These are phyloP conservation scores for Octonoba sinensis DNA, from an alignment of 2,888 invertebrate species.

Conservation along the genomic window DNA sequence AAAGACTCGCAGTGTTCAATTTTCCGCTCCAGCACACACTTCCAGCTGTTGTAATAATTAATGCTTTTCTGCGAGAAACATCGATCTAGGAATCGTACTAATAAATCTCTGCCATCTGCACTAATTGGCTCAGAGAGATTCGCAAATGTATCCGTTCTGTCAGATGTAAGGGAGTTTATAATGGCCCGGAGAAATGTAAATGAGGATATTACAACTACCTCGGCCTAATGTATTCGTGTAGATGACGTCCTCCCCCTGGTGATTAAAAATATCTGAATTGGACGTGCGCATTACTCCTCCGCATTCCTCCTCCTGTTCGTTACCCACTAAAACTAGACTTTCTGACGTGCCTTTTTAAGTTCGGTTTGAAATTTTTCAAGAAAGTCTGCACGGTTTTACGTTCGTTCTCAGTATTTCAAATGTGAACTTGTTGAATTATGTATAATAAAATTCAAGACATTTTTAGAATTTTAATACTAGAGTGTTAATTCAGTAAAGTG, in stretches of 20 bases:
- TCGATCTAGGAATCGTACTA: slow-evolving; percentile 35
- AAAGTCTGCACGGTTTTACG: too few relatives aligned
- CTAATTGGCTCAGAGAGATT: slow-evolving; percentile 52
- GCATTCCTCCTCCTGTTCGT: too few relatives aligned
- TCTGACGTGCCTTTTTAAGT: too few relatives aligned
- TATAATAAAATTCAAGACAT: too few relatives aligned
- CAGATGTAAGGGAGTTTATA: slow-evolving; percentile 30
- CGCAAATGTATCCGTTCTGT: slow-evolving; percentile 26
- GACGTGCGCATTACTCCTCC: too few relatives aligned
- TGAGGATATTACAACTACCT: slow-evolving; percentile 25
- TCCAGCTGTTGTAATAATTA: slow-evolving; percentile 27
- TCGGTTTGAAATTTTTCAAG: too few relatives aligned
- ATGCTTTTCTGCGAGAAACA: slow-evolving; percentile 28
- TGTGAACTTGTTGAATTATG: too few relatives aligned
- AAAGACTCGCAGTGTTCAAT: neutral
- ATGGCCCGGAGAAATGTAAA: slow-evolving; percentile 22
- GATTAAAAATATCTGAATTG: too few relatives aligned
- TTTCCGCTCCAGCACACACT: neutral
- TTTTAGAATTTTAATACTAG: too few relatives aligned
- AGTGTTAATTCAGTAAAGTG: too few relatives aligned
- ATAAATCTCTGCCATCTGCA: slow-evolving; percentile 55
- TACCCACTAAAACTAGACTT: too few relatives aligned
- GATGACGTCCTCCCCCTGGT: neutral
- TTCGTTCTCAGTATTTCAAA: too few relatives aligned
- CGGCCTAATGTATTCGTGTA: slow-evolving; percentile 39